Percentiles rank a stretch among this genome's conserved stretches.
phyloP scores from a whole-genome alignment of 2,888 invertebrate species.

The Augiades crinisus region DNA sequence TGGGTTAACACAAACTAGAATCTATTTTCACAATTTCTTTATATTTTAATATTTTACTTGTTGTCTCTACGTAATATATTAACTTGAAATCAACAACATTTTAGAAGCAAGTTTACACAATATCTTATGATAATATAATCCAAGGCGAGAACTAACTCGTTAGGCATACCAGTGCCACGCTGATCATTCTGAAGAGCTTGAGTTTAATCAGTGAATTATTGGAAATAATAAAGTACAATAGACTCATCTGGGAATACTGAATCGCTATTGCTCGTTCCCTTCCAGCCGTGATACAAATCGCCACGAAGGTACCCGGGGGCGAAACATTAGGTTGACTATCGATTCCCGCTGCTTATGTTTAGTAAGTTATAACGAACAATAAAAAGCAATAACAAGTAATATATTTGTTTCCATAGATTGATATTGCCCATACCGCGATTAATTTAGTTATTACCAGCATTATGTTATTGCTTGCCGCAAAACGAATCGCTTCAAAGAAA shows the following conservation, averaged over 20 bases:
- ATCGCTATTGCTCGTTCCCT: background rate
- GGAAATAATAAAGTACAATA: constrained; percentile 1
- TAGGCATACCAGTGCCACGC: background rate
- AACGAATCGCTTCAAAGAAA: no score
- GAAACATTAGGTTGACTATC: constrained; percentile 3
- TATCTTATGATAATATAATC: no score
- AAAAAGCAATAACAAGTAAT: background rate
- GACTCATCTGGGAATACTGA: background rate
- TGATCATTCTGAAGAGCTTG: background rate
- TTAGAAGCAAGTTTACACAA: no score
- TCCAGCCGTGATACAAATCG: constrained; percentile 41
- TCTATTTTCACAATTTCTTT: no score
- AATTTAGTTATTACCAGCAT: no score
- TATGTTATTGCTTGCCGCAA: no score
- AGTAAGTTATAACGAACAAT: background rate
- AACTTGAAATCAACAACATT: no score
- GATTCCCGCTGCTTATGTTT: background rate
- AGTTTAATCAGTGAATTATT: background rate
- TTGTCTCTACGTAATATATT: no score
- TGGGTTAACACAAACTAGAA: no score
- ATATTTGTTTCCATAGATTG: background rate
- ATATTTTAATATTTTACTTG: no score
- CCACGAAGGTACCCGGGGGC: constrained; percentile 3
- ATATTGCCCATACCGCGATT: background rate
- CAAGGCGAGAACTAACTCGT: no score